Percentiles rank a stretch among this genome's conserved stretches.
Evolutionary conservation across 2,888 invertebrate genomes (phyloP).

Genomic region (Ctena decussata): DNA sequence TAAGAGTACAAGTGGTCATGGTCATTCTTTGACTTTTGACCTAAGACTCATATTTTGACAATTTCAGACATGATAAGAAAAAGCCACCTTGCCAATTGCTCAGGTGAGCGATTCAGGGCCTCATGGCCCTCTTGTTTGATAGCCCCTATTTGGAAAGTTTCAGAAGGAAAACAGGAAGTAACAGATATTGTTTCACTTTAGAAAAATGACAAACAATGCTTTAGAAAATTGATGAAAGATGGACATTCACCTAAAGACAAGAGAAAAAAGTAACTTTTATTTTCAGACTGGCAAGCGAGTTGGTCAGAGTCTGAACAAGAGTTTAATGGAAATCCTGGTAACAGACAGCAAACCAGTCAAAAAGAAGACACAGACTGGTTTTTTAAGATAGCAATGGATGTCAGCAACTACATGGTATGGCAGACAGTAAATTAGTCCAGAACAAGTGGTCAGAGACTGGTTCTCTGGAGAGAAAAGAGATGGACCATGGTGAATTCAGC

Average conservation of each 20-base stretch:
- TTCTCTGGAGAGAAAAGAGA: no score
- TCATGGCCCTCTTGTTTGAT: no score
- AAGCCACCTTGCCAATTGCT: no score
- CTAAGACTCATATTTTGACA: no score
- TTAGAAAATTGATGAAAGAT: no score
- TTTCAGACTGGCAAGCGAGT: slow-evolving; percentile 91
- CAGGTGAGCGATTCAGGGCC: no score
- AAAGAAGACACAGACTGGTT: slow-evolving; percentile 87
- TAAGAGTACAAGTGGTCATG: no score
- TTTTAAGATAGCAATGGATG: slow-evolving; percentile 83
- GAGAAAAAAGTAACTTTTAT: background rate
- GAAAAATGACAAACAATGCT: background rate
- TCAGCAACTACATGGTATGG: background rate
- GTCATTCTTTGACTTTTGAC: no score
- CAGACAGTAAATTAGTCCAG: background rate
- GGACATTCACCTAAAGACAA: no score
- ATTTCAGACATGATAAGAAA: no score
- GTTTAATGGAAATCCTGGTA: slow-evolving; percentile 90
- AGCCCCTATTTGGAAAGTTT: no score
- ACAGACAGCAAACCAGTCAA: slow-evolving; percentile 88
- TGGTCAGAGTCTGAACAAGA: slow-evolving; percentile 91
- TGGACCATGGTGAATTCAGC: no score
- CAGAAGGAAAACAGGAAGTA: background rate
- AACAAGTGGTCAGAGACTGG: background rate
- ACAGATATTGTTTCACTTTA: background rate